phyloP scores from a whole-genome alignment of 92 coral and sea anemone genomes.

The Umimayanthus chanpuru region DNA sequence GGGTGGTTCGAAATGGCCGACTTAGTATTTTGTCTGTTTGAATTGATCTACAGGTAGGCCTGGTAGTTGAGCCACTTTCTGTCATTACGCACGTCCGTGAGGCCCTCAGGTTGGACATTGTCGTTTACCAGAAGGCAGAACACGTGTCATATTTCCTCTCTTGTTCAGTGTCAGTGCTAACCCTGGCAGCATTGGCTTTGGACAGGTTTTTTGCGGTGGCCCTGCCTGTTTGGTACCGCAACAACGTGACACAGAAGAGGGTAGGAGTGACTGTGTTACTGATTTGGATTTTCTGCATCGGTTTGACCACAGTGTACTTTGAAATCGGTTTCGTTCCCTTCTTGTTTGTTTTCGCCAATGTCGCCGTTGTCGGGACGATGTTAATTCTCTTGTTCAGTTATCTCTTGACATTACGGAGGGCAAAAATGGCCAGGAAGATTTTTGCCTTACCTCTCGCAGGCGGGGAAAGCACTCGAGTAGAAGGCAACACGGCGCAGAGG shows the following conservation, averaged over 20 bases:
- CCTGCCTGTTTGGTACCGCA: constrained; percentile 48
- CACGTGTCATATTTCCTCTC: constrained; percentile 56
- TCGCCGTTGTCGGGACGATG: constrained; percentile 44
- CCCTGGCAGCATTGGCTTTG: constrained; percentile 45
- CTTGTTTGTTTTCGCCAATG: constrained; percentile 54
- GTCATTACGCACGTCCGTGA: constrained; percentile 41
- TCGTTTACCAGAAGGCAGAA: constrained; percentile 28
- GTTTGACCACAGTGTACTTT: constrained; percentile 49
- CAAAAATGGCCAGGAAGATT: constrained; percentile 14
- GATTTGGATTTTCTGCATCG: constrained; percentile 45
- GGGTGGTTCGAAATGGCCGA: too few species aligned
- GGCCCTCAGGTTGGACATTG: constrained; percentile 25
- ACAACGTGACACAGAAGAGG: constrained; percentile 37
- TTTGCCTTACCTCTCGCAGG: not conserved
- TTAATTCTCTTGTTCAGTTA: constrained; percentile 43
- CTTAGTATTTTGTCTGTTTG: too few species aligned
- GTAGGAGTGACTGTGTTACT: constrained; percentile 27
- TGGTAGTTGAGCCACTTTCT: constrained; percentile 48
- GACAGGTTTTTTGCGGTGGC: constrained; percentile 51
- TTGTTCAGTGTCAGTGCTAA: constrained; percentile 51
- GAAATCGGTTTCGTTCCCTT: constrained; percentile 52
- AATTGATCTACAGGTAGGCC: constrained; percentile 45
- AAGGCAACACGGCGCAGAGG: constrained; percentile 17
- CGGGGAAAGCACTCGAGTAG: not conserved
- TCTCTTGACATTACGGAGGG: constrained; percentile 43